Base-by-base conservation (phyloP, 1,140 invertebrate species). In the Laodelphax striatellus region DNA sequence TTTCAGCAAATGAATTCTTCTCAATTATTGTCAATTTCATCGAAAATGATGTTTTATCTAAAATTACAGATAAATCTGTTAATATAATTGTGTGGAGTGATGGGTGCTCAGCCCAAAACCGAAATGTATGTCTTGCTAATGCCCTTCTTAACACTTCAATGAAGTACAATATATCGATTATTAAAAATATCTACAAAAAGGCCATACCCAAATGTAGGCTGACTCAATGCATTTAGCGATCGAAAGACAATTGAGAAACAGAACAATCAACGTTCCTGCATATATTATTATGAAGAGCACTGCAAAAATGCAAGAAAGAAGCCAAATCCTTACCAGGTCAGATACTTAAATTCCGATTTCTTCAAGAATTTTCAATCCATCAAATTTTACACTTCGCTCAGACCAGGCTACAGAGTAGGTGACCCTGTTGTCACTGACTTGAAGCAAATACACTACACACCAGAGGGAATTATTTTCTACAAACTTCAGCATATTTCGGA, bases 141-240 rank as follows among this genome's bases (percentile, higher is more conserved):
- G 68, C 69, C 1, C 59, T 73, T 28, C 34, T 69, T 9, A 50
- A 63, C 43, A 62, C 70, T 41, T 62, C 69, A 28, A 57, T 43
- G 38, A 66, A 59, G 55, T 62, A 58, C 22, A 62, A 68, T 10
- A 63, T 70, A 11, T 62, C 53, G 1, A 70, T 75, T 52, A 63
- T 55, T 22, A 75, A 64, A 76, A 75, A 62, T 75, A 66, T 65
- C 59, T 74, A 9, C 70, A 71, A 63, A 67, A 64, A 21, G 73
- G 73, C 11, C 73, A 75, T 57, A 73, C 71, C 19, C 71, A 73
- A 55, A 76, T 74, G 70, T 72, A 75, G 59, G 66, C 66, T 56
- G 73, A 76, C 60, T 67, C 66, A 10, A 68, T 73, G 9, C 72
- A 75, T 57, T 65, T 54, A 52, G 50, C 60, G 10, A 69, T 69